phyloP scores from a whole-genome alignment of 2,113 vertebrate genomes.

The Alaudala cheleensis region DNA sequence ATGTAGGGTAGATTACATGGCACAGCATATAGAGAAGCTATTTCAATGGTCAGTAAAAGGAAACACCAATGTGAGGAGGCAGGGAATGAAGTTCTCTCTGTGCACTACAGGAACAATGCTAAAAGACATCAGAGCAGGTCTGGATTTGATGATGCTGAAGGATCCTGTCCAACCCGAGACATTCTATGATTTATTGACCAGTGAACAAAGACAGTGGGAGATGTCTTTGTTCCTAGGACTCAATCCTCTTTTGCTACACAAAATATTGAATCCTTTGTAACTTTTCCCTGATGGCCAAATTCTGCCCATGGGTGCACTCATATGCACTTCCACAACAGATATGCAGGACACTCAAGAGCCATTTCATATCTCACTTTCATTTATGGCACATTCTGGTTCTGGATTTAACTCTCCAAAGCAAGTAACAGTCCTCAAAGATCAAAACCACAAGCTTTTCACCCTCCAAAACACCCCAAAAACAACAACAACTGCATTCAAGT shows the following conservation, averaged over 20 bases:
- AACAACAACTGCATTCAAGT: not conserved
- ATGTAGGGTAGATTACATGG: not conserved
- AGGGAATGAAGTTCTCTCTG: not conserved
- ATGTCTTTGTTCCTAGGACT: not conserved
- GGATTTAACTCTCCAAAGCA: not conserved
- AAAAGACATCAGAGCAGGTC: not conserved
- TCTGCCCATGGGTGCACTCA: not conserved
- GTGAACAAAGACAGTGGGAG: not conserved
- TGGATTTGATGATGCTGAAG: not conserved
- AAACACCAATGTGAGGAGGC: not conserved
- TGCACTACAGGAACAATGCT: not conserved
- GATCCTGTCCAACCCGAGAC: not conserved
- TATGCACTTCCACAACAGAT: not conserved
- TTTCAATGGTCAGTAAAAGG: not conserved
- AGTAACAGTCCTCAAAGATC: not conserved
- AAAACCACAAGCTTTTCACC: not conserved
- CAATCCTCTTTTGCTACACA: not conserved
- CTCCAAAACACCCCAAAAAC: not conserved
- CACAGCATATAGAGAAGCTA: not conserved
- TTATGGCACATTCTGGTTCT: not conserved
- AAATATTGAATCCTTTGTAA: not conserved
- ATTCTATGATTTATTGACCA: not conserved
- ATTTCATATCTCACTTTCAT: not conserved
- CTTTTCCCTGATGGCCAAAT: not conserved
- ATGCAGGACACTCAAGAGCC: not conserved